Evolutionary conservation across 2,797 vertebrate genomes (phyloP).

Genomic region (Artibeus lituratus): DNA sequence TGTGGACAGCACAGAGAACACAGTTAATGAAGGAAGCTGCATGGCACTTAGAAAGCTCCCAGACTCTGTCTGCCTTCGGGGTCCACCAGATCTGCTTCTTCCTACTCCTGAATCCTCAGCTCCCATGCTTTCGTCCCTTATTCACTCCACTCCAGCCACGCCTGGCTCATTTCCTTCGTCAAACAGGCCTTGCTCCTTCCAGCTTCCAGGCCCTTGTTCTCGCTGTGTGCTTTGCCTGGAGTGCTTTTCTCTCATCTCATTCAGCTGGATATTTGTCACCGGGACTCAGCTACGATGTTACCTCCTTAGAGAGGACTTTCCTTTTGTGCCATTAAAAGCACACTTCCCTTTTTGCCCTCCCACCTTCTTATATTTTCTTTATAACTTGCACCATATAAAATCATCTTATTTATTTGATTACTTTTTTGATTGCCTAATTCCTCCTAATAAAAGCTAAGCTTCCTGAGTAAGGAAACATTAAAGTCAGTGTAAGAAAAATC

Average conservation of each 20-base stretch:
- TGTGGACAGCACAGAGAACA: neutral
- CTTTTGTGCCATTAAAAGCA: neutral
- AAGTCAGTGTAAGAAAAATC: neutral
- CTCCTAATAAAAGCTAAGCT: neutral
- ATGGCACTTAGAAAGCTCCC: neutral
- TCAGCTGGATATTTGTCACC: neutral
- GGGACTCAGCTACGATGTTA: neutral
- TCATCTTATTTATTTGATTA: neutral
- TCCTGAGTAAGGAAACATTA: conserved; percentile 11
- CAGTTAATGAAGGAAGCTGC: neutral
- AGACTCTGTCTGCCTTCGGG: neutral
- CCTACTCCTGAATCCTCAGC: neutral
- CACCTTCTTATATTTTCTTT: neutral
- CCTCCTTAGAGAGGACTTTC: neutral
- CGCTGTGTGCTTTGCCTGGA: neutral
- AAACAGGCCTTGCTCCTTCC: neutral
- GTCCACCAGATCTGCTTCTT: neutral
- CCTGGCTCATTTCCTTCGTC: neutral
- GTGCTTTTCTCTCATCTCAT: neutral
- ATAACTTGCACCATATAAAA: neutral
- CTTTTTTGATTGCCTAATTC: neutral
- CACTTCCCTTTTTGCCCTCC: neutral
- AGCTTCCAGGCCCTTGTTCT: neutral
- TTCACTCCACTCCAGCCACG: neutral
- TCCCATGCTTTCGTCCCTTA: neutral